Evolutionary conservation across 2,797 vertebrate genomes (phyloP).

Genomic region (Ispidina picta): DNA sequence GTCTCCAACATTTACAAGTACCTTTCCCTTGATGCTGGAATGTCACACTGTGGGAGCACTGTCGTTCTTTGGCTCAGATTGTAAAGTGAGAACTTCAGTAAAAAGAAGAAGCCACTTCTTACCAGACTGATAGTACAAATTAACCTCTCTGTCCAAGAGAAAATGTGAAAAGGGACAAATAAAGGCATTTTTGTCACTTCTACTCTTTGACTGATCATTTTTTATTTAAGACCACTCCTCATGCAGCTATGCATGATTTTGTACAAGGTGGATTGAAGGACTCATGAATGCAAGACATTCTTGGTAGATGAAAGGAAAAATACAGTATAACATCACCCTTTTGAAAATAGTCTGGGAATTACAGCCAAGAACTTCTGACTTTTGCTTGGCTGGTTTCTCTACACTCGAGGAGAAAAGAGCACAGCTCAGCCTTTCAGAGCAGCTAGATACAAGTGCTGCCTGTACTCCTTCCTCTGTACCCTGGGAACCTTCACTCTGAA

Average conservation of each 20-base stretch:
- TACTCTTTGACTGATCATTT: background rate
- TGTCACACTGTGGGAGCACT: background rate
- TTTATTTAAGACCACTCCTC: slow-evolving; percentile 1
- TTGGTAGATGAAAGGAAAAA: slow-evolving; percentile 57
- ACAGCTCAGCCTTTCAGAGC: background rate
- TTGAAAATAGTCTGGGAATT: slow-evolving; percentile 42
- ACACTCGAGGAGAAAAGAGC: slow-evolving; percentile 1
- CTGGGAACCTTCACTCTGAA: background rate
- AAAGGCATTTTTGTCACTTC: background rate
- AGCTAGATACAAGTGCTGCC: background rate
- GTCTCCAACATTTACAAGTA: background rate
- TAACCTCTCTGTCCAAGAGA: background rate
- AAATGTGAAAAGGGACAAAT: slow-evolving; percentile 12
- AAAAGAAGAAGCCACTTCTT: background rate
- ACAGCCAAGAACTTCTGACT: slow-evolving; percentile 47
- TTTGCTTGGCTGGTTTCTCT: slow-evolving; percentile 38
- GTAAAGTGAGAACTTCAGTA: background rate
- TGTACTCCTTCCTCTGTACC: background rate
- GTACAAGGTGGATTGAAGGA: background rate
- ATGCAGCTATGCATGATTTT: background rate
- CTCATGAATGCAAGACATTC: background rate
- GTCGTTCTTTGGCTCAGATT: background rate
- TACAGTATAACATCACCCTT: slow-evolving; percentile 24
- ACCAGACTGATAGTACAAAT: background rate
- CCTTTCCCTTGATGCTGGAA: background rate